Conservation (phyloP, 2,113 vertebrate genomes). For the Rhipidura dahli region DNA sequence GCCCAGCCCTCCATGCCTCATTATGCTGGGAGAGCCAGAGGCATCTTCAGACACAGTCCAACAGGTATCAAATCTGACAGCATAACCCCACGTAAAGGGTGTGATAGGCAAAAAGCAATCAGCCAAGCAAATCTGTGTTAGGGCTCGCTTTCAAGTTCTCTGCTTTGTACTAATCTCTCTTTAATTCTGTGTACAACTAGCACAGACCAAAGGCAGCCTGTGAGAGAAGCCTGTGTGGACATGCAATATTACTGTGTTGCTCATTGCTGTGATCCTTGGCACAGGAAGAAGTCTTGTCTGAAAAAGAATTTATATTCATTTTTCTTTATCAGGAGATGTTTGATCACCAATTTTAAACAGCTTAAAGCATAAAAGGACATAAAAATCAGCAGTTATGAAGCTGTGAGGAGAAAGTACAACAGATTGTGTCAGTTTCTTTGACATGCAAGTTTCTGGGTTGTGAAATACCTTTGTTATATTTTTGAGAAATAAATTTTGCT, state of each 20-base stretch:
- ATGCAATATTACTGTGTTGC: neutral
- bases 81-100: neutral
- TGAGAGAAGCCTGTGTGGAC: neutral
- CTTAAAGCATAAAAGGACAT: neutral
- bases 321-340: neutral
- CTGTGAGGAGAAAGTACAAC: neutral
- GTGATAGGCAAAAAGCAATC: neutral
- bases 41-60: neutral
- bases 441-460: neutral
- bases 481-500: neutral
- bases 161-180: neutral
- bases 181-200: neutral
- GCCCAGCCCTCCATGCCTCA: neutral
- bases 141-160: neutral
- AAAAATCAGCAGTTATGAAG: neutral
- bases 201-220: neutral
- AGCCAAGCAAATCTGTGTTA: neutral
- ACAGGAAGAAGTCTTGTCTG: neutral
- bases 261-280: neutral
- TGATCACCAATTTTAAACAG: neutral
- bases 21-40: neutral
- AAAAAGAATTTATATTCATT: neutral
- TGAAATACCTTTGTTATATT: neutral
- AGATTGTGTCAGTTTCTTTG: neutral
- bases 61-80: slow-evolving; percentile 6